Base-by-base conservation (phyloP, 2,888 invertebrate genomes). In the Julus scandinavius region DNA sequence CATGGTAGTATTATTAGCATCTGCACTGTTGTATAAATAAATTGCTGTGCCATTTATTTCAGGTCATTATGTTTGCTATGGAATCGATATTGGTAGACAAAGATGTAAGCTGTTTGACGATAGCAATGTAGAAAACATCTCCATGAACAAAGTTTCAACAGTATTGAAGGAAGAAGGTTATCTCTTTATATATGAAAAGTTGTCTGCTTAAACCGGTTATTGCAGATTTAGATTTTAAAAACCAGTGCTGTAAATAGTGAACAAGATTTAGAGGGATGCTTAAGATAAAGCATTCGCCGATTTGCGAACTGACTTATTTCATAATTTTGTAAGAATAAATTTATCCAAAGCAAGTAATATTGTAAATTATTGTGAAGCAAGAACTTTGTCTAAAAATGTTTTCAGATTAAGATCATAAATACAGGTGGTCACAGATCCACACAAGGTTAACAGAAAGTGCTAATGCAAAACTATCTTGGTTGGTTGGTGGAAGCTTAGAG, bases 51-150 rank as follows among this genome's bases (percentile, higher is more conserved):
- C n/a, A 29, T 5, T 29, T 4, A 72, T 72, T 72, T 72, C 29
- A 85, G 85, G 85, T 85, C 85, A 85, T 85, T 85, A 85, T 85
- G 50, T 49, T 45, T 85, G 85, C 41, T 49, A 49, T 85, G 72
- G 72, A 29, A 11, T 49, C 3, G 45, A 85, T 15, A 40, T 9
- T 15, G 20, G 0, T 85, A 20, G 40, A 20, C 20, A 45, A 41
- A 85, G 11, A 40, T 85, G 29, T 4, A 85, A 41, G 29, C 85
- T 85, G 41, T 85, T 20, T 50, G 85, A 85, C 20, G 85, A 85
- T 38, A 9, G n/a, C 15, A 1, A 40, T 20, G 85, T 85, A 85
- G 20, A 41, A 9, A 9, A 85, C n/a, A 20, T 45, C 9, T 49
- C 45, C 29, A 50, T 15, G 41, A 13, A 85, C 2, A 15, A 5